Base-by-base conservation (phyloP, 2,888 invertebrate species). In the Abrostola tripartita region DNA sequence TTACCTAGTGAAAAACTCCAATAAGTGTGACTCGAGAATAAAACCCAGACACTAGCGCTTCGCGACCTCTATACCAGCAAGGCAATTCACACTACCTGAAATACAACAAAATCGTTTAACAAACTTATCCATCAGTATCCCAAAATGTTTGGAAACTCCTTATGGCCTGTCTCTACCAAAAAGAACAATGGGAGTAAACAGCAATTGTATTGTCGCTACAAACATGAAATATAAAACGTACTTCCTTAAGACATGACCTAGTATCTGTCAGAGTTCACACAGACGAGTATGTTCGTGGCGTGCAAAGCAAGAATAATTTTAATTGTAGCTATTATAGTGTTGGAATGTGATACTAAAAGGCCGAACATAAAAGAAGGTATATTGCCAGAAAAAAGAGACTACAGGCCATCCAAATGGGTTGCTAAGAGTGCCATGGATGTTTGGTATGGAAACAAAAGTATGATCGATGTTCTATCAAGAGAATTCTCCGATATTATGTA, bases 391-490 rank as follows among this genome's bases (percentile, higher is more conserved):
- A 73, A 54, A 37, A 84, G 84, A 49, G 88, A 88, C 42, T 88
- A 88, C 41, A 83, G 85, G 52, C 88, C 89, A 5, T 75, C 88
- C 0, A 89, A 91, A 61, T 92, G 90, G 92, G 36, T 91, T 1
- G 51, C 91, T 0, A 90, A 89, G 24, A 89, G 88, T 61, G 88
- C 89, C 1, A 81, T 92, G 84, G 92, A 92, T 52, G 68, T 92
- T 0, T 92, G 90, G 90, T 89, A 87, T 14, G 92, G 92, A 0
- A 92, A 92, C 51, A 89, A 88, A 65, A 86, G 81, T 52, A 69
- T 90, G 68, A 81, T 91, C 0, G 88, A 92, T 52, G 70, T 92
- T 1, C 42, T 92, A n/a, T 84, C 88, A 0, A 78, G 85, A 38
- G 92, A 92, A 65, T 85, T 92, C 5, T 74, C 72, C 1, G 87